Conservation (phyloP, 2,113 vertebrate species). For the Calypte anna region DNA sequence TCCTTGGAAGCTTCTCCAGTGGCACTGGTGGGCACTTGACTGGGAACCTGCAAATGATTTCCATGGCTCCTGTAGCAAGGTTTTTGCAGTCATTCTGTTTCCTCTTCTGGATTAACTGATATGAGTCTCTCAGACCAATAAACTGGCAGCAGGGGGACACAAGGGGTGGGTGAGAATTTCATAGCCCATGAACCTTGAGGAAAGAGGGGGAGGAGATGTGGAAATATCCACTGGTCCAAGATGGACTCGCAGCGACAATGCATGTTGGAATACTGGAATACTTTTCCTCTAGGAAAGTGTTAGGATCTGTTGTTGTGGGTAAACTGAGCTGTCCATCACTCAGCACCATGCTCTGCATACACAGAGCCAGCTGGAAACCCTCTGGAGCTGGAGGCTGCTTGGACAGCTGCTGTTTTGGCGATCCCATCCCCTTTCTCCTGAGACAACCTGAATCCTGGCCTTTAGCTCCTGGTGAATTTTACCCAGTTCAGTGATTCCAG, state of each 20-base stretch:
- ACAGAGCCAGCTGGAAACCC: background rate
- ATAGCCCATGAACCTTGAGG: background rate
- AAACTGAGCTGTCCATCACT: background rate
- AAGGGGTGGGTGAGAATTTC: background rate
- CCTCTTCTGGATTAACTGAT: background rate
- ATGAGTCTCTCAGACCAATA: background rate
- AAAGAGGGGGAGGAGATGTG: background rate
- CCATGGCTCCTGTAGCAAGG: background rate
- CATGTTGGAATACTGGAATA: background rate
- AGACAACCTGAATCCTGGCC: background rate
- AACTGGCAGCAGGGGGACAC: background rate
- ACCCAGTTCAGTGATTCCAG: conserved; percentile 8
- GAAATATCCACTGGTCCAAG: background rate
- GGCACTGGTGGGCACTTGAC: background rate
- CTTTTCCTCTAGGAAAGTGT: background rate
- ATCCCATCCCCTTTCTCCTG: background rate
- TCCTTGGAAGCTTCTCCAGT: background rate
- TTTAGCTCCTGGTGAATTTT: conserved; percentile 30
- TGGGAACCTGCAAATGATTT: background rate
- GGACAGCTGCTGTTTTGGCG: background rate
- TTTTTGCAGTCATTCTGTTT: background rate
- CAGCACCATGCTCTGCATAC: background rate
- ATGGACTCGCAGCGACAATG: background rate
- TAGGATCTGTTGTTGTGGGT: conserved; percentile 14
- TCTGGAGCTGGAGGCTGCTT: conserved; percentile 15